A percentile compares a stretch with the other conserved stretches of the same genome.
Conservation (phyloP, 2,113 vertebrate genomes). For the Salvelinus alpinus region DNA sequence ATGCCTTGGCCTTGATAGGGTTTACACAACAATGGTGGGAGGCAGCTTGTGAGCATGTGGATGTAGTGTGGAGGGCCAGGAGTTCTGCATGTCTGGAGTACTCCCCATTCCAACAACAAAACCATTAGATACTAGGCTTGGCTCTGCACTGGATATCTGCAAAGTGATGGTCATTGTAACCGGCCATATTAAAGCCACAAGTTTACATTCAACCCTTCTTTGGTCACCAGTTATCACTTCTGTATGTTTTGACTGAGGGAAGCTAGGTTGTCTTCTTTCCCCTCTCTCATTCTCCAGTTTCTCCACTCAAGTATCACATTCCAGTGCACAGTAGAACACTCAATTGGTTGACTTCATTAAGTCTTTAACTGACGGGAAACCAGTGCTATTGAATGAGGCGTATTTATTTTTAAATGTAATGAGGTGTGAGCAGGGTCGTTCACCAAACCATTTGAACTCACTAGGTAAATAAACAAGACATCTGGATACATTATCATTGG, state of each 20-base stretch:
- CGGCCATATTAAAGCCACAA: too few relatives aligned
- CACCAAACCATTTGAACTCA: background rate
- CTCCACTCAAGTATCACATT: constrained; percentile 20
- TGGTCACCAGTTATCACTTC: too few relatives aligned
- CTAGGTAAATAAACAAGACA: constrained; percentile 20
- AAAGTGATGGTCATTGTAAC: too few relatives aligned
- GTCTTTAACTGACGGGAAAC: constrained; percentile 8
- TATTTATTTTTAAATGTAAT: constrained; percentile 37
- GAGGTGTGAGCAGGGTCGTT: constrained; percentile 17
- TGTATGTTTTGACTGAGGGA: background rate
- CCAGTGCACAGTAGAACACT: constrained; percentile 10
- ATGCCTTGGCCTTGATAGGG: constrained; percentile 60
- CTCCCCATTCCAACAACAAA: constrained; percentile 13
- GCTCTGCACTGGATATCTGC: too few relatives aligned
- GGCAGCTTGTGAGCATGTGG: constrained; percentile 42
- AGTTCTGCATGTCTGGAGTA: constrained; percentile 28
- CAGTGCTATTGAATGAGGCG: constrained; percentile 28
- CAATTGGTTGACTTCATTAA: constrained; percentile 28
- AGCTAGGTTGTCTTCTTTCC: background rate
- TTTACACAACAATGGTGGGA: constrained; percentile 58
- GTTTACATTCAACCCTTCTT: too few relatives aligned
- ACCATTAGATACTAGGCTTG: constrained; percentile 10
- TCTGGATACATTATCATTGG: constrained; percentile 17
- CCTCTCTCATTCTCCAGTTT: constrained; percentile 17
- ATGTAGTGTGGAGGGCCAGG: constrained; percentile 23